Evolutionary conservation across 2,113 vertebrate genomes (phyloP), one percentile per base, ranked within the genome.

Genomic region (Eulemur rufifrons): DNA sequence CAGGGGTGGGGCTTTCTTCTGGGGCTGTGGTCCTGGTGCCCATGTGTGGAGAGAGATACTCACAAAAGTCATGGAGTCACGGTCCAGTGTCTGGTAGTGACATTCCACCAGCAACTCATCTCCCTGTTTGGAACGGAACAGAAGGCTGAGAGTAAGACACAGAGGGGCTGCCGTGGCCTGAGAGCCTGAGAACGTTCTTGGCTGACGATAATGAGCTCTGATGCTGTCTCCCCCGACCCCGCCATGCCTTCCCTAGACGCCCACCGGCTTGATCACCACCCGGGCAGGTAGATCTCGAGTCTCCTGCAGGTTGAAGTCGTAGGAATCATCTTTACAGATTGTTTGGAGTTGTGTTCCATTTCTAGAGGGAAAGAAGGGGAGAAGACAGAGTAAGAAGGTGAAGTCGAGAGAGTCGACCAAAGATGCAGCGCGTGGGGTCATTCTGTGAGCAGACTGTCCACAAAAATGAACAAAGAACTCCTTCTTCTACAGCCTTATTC

Each of bases 261-360:
- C 14, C 39, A 96, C 95, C 63, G 52, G 86, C 88, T 99, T 98
- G 94, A 99, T 96, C 37, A 95, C 98, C 92, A 98, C 96, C 8
- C 95, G 95, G 47, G 95, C 83, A 59, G 99, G 99, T 80, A 99
- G 86, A 82, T 85, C 97, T 64, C 89, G 50, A 13, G 92, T 87
- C 89, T 99, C 98, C 97, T 99, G 99, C 3, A 99, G 86, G 29
- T 98, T 98, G 98, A 99, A 99, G 95, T 99, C 96, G 25, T 99
- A 99, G 54, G 98, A 97, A 61, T 98, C 98, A 93, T 99, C 98
- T 96, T 98, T 76, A n/a, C 96, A 98, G 83, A 99, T 77, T n/a
- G 98, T 97, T 74, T 96, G 98, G 21, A 99, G 96, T 91, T 99
- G 99, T n/a, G 97, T 45, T 91, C 98, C 98, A n/a, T 98, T 98